Conservation (phyloP, 35 echinoderm and acorn worm genomes). For the Lytechinus pictus region DNA sequence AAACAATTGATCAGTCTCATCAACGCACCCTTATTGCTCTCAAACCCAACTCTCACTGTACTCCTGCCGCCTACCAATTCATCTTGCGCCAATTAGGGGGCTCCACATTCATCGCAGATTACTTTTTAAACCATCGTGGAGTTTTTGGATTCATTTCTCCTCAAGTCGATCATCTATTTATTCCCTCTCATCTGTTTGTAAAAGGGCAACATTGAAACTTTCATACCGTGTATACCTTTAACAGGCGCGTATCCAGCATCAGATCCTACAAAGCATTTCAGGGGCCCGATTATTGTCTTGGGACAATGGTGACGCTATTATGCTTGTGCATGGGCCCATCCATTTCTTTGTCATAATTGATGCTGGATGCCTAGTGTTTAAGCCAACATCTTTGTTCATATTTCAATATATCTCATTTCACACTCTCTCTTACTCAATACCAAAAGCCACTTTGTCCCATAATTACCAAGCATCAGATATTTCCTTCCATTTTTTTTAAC, state of each 20-base stretch:
- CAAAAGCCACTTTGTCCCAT: not conserved
- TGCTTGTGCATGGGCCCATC: too few relatives aligned
- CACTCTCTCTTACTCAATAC: not conserved
- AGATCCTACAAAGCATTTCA: not conserved
- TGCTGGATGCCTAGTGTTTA: too few relatives aligned
- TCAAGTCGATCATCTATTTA: not conserved
- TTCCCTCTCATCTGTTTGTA: not conserved
- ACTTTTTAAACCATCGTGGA: not conserved
- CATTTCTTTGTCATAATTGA: too few relatives aligned
- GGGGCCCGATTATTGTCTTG: too few relatives aligned
- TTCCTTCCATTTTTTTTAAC: not conserved
- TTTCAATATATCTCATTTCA: too few relatives aligned
- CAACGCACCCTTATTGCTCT: conserved; percentile 6
- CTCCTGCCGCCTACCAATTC: conserved; percentile 43
- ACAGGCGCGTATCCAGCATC: not conserved
- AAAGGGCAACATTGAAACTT: not conserved
- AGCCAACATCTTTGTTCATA: too few relatives aligned
- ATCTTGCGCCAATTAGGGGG: conserved; percentile 7
- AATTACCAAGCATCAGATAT: not conserved
- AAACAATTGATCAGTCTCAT: conserved; percentile 53
- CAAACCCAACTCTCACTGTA: conserved; percentile 10
- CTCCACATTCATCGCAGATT: conserved; percentile 28
- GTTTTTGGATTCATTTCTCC: not conserved
- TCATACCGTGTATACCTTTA: not conserved
- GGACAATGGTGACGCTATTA: too few relatives aligned